These are phyloP conservation scores for Cetoscarus ocellatus DNA, from an alignment of 2,797 vertebrate species.

Conservation along the genomic window DNA sequence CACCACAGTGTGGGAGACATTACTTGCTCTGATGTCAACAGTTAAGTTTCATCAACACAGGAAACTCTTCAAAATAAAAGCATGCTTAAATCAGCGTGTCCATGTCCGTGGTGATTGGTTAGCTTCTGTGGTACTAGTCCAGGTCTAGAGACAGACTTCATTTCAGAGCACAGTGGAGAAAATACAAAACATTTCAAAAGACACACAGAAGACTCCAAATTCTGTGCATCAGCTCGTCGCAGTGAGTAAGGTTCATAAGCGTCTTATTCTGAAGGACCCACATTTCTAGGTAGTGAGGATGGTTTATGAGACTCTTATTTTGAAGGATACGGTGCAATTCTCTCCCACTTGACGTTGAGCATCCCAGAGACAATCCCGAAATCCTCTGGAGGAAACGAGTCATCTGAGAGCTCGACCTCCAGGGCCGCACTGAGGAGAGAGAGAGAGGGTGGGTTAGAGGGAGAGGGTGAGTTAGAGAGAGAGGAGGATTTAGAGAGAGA, in stretches of 20 bases:
- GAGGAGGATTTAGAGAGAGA: no score
- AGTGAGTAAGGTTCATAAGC: background rate
- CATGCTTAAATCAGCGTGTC: background rate
- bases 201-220: no score
- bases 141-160: no score
- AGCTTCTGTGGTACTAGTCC: no score
- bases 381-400: constrained; percentile 96
- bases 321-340: constrained; percentile 96
- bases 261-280: no score
- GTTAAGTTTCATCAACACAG: constrained; percentile 72
- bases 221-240: no score
- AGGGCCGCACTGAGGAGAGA: constrained; percentile 88
- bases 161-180: no score
- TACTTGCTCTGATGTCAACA: constrained; percentile 87
- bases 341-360: constrained; percentile 97
- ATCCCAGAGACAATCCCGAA: constrained; percentile 98
- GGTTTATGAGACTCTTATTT: background rate
- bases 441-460: background rate
- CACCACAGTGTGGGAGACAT: constrained; percentile 96
- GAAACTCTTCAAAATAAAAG: no score
- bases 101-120: no score
- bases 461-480: no score
- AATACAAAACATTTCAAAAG: no score
- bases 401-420: constrained; percentile 95
- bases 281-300: background rate